A percentile compares a stretch with the other conserved stretches of the same genome.
These are phyloP conservation scores for Melanophora roralis DNA, from an alignment of 2,888 invertebrate genomes.

Conservation along the genomic window DNA sequence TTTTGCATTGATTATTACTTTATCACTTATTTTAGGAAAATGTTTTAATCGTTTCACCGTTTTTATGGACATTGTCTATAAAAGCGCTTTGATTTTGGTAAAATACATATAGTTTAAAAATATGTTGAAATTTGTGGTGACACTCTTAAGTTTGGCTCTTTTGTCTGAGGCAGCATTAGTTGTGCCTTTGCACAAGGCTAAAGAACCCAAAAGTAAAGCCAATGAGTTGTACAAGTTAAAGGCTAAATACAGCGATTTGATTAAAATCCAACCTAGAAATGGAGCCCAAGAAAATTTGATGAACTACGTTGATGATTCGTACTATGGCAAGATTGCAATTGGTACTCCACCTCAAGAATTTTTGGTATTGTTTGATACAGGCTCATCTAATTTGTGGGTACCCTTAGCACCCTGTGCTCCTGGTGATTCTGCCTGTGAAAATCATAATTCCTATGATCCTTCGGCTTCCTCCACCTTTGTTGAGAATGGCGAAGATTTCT, in stretches of 20 bases:
- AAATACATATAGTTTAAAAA: slow-evolving; percentile 1
- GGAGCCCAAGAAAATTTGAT: slow-evolving; percentile 39
- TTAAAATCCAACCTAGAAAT: not conserved
- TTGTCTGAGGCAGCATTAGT: slow-evolving; percentile 53
- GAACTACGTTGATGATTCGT: slow-evolving; percentile 95
- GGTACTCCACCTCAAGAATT: slow-evolving; percentile 94
- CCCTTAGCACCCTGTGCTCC: slow-evolving; percentile 95
- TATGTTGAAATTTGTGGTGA: slow-evolving; percentile 76
- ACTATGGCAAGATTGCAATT: slow-evolving; percentile 93
- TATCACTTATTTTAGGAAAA: not conserved
- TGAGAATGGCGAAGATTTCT: slow-evolving; percentile 91
- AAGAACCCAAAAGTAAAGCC: slow-evolving; percentile 26
- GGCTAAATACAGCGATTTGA: slow-evolving; percentile 53
- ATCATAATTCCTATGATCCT: slow-evolving; percentile 97
- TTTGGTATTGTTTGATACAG: slow-evolving; percentile 94
- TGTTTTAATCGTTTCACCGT: not conserved
- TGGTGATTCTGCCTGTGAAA: slow-evolving; percentile 94
- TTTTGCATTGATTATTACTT: not conserved
- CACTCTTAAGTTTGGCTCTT: slow-evolving; percentile 40
- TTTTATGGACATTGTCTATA: not conserved
- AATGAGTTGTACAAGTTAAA: slow-evolving; percentile 35
- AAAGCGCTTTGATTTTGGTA: not conserved
- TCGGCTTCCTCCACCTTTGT: slow-evolving; percentile 87
- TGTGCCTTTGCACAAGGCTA: slow-evolving; percentile 40
- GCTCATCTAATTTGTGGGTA: slow-evolving; percentile 97